Evolutionary conservation across 1,140 invertebrate genomes (phyloP), one percentile per base, ranked within the genome.

Genomic region (Eurosta solidaginis): DNA sequence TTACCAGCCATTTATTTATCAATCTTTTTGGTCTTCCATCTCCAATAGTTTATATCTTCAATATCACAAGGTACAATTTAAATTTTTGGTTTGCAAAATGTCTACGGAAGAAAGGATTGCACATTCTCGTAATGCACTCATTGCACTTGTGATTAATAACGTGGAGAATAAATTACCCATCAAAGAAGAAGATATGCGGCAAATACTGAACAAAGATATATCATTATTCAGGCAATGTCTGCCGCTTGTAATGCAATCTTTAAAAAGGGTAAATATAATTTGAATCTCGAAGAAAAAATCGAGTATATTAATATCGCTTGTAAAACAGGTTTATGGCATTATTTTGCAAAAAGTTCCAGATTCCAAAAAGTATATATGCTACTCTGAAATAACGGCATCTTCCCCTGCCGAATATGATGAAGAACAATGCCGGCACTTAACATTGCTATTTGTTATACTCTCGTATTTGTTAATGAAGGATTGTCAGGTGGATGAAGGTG

Each of bases 381-480:
- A 77, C 22, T 63, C 44, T 14, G 47, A 79, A 36, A 33, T 73
- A 14, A 33, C 44, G 1, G 47, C 59, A 22, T 73, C 45, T 36
- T 73, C 74, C 2, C 40, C 50, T 6, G 40, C 45, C 12, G 25
- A 76, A 12, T 77, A 73, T 54, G 76, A 79, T 44, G 47, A 73
- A 27, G 75, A 79, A 20, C 78, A 79, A 42, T 22, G 47, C 9
- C 29, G 33, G 17, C 54, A 79, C 27, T 20, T 77, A 44, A 81
- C 82, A 14, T 10, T 86, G 52, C 68, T 86, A 7, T 82, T 76
- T 74, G 81, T 86, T 17, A 76, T 83, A 29, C 79, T 86, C 1
- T 81, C 82, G 9, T 86, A 85, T 54, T 44, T 78, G 17, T 50
- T 78, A 44, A 78, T 78, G 77, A 47, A 73, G 5, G 77, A 73